phyloP scores from a whole-genome alignment of 1,140 invertebrate species.

The Portunus trituberculatus region DNA sequence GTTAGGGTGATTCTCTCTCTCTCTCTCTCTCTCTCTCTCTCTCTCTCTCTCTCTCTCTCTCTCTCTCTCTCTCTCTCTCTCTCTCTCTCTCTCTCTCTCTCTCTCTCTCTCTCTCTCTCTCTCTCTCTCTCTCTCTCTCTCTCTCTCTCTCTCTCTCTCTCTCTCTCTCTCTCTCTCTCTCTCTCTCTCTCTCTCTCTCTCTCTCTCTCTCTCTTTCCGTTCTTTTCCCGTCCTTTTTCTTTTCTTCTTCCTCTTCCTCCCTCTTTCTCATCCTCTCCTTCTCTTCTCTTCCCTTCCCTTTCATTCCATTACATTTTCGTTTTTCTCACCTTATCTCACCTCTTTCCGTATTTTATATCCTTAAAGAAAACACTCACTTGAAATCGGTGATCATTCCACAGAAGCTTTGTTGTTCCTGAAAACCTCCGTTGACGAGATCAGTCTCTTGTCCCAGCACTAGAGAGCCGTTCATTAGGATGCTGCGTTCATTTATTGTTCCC shows the following conservation, averaged over 20 bases:
- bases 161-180: not conserved
- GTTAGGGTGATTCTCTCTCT: no score
- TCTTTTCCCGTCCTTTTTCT: not conserved
- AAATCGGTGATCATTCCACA: slow-evolving; percentile 60
- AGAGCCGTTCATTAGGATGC: slow-evolving; percentile 57
- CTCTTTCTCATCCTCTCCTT: not conserved
- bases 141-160: not conserved
- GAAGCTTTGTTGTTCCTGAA: slow-evolving; percentile 61
- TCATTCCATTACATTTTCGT: not conserved
- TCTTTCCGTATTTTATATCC: not conserved
- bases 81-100: not conserved
- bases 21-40: not conserved
- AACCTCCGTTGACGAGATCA: slow-evolving; percentile 45
- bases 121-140: not conserved
- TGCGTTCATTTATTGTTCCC: not conserved
- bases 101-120: not conserved
- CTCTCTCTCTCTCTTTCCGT: not conserved
- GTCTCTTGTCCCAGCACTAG: slow-evolving; percentile 68
- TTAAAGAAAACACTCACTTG: slow-evolving; percentile 44
- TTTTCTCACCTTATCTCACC: not conserved
- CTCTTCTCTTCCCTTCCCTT: not conserved
- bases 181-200: not conserved
- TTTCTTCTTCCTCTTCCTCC: not conserved
- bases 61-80: not conserved
- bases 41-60: not conserved